A percentile compares a stretch with the other conserved stretches of the same genome.
Conservation (phyloP, 2,888 invertebrate species). For the Holacanthella duospinosa region DNA sequence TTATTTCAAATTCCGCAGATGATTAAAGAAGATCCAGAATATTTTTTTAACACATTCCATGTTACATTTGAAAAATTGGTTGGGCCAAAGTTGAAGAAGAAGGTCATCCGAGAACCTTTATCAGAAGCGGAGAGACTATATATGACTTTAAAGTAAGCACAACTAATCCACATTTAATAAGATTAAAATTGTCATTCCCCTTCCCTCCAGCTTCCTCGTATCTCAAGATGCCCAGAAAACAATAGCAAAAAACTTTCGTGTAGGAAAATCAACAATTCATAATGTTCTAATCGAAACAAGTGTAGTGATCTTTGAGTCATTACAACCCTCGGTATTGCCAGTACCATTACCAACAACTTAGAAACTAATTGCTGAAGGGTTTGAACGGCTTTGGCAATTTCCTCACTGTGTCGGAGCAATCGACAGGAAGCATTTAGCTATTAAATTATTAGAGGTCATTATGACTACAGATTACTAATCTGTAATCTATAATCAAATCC, state of each 20-base stretch:
- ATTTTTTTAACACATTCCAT: neutral
- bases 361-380: too few species aligned
- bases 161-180: too few species aligned
- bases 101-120: neutral
- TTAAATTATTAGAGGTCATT: too few species aligned
- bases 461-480: too few species aligned
- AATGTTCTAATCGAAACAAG: neutral
- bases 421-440: too few species aligned
- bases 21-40: neutral
- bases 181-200: too few species aligned
- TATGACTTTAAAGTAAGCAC: neutral
- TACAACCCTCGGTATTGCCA: too few species aligned
- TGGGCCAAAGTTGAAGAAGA: neutral
- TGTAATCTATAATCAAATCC: too few species aligned
- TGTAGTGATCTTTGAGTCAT: neutral
- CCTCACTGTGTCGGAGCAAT: too few species aligned
- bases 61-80: neutral
- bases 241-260: neutral
- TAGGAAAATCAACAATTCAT: neutral
- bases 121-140: neutral
- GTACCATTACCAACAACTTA: too few species aligned
- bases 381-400: too few species aligned
- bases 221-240: neutral
- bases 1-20: neutral
- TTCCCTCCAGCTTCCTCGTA: neutral